Evolutionary conservation across 2,888 invertebrate species (phyloP), one percentile per base, ranked within the genome.

Genomic region (Spatulosminthurus flaviceps): DNA sequence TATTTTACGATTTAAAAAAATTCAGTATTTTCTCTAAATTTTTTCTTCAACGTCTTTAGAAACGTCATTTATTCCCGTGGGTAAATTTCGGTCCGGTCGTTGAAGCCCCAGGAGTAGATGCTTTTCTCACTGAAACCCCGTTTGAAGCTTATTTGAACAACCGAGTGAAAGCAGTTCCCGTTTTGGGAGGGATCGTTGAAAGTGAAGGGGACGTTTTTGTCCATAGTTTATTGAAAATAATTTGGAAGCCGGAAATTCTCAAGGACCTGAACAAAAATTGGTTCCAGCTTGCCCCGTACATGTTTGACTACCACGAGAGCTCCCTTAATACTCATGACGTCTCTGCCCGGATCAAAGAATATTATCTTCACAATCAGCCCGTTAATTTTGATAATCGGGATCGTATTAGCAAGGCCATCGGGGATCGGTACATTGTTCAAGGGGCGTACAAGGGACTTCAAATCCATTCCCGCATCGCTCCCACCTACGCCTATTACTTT

Each of bases 401-500:
- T 24, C 13, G 51, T 9, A 79, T 81, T 26, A 77, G 79, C 19
- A 34, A 74, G 60, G 80, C 77, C 42, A 78, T 83, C 24, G 83
- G 83, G 34, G 83, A 83, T 60, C 77, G 83, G 11, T 78, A 75
- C 7, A 77, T 83, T 24, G 67, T 77, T 13, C 78, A 79, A 51
- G 83, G 83, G 22, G 79, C 81, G 0, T 72, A 81, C 72, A 79
- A 80, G 66, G 79, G 80, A 0, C 79, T 83, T 42, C 80, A 80
- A 29, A 71, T 72, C 19, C 83, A 83, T 29, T 83, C 83, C 24
- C 69, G 74, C 19, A 34, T 82, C 1, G 83, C 83, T 13, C 80
- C 83, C 1, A 80, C 83, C 22, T 83, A 81, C 75, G 83, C 79
- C 16, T 83, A 81, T 70, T 61, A 72, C 24, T 82, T 83, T 43